Evolutionary conservation across 2,113 vertebrate genomes (phyloP).

Genomic region (Dromiciops gliroides): DNA sequence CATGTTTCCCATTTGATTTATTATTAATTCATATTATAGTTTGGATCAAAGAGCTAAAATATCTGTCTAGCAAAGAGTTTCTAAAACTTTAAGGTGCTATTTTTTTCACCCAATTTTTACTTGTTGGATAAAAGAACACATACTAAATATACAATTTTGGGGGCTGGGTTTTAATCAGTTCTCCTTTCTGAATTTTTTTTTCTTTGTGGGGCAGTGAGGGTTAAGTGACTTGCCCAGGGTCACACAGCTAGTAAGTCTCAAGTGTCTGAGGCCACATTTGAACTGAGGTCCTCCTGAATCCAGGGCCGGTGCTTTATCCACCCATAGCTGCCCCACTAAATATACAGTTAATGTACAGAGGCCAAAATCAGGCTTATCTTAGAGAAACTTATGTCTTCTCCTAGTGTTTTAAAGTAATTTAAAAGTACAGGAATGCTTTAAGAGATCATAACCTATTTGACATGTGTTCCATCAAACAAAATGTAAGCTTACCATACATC

Average conservation of each 20-base stretch:
- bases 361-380: conserved; percentile 14
- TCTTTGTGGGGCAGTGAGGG: too few relatives aligned
- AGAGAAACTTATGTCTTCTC: not conserved
- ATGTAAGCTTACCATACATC: conserved; percentile 44
- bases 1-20: not conserved
- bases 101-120: conserved; percentile 1
- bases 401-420: conserved; percentile 32
- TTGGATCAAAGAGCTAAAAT: conserved; percentile 8
- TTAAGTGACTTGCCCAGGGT: too few relatives aligned
- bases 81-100: not conserved
- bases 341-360: conserved; percentile 30
- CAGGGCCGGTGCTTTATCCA: too few relatives aligned
- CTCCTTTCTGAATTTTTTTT: too few relatives aligned
- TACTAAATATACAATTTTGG: too few relatives aligned
- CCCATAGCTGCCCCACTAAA: too few relatives aligned
- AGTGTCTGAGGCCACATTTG: too few relatives aligned
- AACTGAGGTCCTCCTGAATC: too few relatives aligned
- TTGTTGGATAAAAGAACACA: conserved; percentile 20
- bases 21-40: conserved; percentile 15
- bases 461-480: conserved; percentile 62
- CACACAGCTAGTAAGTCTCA: too few relatives aligned
- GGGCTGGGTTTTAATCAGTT: too few relatives aligned
- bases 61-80: conserved; percentile 14
- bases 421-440: not conserved
- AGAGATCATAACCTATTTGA: conserved; percentile 44